Percentiles rank a stretch among this genome's conserved stretches.
phyloP scores from a whole-genome alignment of 2,113 vertebrate species.

The Monopterus albus region DNA sequence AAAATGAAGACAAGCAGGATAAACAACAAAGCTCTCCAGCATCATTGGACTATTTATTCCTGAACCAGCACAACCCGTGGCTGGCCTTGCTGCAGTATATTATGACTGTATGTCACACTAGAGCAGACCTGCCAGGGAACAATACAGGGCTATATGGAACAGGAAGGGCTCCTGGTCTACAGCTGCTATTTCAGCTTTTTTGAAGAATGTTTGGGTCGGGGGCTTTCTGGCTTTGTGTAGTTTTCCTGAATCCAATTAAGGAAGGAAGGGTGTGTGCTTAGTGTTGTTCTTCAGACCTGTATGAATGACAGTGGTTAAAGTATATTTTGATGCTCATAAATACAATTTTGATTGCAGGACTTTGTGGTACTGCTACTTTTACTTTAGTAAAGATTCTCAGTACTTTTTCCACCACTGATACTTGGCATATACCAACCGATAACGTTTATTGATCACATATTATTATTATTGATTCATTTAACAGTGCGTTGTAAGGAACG shows the following conservation, averaged over 20 bases:
- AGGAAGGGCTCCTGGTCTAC: slow-evolving; percentile 53
- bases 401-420: no score
- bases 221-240: slow-evolving; percentile 29
- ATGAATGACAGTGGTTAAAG: slow-evolving; percentile 13
- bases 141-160: slow-evolving; percentile 46
- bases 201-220: slow-evolving; percentile 48
- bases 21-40: slow-evolving; percentile 31
- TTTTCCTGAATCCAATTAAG: slow-evolving; percentile 13
- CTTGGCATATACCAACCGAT: no score
- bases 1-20: slow-evolving; percentile 30
- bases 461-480: no score
- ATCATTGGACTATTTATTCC: slow-evolving; percentile 48
- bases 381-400: no score
- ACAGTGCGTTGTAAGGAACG: no score
- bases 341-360: no score
- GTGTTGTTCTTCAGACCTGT: not conserved
- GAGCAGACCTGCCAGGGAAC: slow-evolving; percentile 50
- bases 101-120: slow-evolving; percentile 48
- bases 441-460: no score
- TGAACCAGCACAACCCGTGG: slow-evolving; percentile 45
- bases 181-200: slow-evolving; percentile 50
- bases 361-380: no score
- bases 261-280: slow-evolving; percentile 17
- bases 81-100: slow-evolving; percentile 43
- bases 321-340: no score